phyloP scores from a whole-genome alignment of 1,140 invertebrate species.

The Plutomurus gul region DNA sequence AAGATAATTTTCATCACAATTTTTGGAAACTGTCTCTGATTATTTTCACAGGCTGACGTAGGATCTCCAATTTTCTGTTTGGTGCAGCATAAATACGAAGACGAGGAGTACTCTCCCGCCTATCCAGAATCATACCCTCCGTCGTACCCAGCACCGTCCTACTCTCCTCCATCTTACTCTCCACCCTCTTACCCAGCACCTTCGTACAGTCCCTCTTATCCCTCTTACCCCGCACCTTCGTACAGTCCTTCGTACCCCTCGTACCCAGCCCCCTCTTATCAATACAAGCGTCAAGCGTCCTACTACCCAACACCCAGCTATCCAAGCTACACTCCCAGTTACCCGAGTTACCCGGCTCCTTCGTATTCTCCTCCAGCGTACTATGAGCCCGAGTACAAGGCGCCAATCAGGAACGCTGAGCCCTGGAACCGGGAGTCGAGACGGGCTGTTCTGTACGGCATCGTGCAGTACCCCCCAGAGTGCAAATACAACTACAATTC shows the following conservation, averaged over 20 bases:
- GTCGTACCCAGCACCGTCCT: slow-evolving; percentile 32
- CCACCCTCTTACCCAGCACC: background rate
- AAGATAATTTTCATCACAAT: background rate
- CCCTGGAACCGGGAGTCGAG: slow-evolving; percentile 36
- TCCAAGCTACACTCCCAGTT: background rate
- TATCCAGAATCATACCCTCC: slow-evolving; percentile 37
- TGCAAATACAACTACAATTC: slow-evolving; percentile 40
- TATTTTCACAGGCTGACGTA: slow-evolving; percentile 50
- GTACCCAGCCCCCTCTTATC: background rate
- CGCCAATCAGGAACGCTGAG: slow-evolving; percentile 36
- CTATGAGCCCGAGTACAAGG: slow-evolving; percentile 23
- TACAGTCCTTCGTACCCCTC: background rate
- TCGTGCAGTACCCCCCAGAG: slow-evolving; percentile 49
- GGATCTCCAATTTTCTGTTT: slow-evolving; percentile 51
- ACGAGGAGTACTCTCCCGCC: slow-evolving; percentile 27
- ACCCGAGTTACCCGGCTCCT: background rate
- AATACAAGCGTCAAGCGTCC: background rate
- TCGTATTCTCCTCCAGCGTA: slow-evolving; percentile 28
- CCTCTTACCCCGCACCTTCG: slow-evolving; percentile 24
- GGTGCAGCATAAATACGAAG: slow-evolving; percentile 43
- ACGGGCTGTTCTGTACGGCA: slow-evolving; percentile 43
- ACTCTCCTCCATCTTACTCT: background rate
- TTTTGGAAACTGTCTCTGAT: background rate
- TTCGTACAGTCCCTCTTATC: background rate
- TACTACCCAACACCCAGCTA: background rate